Evolutionary conservation across 2,888 invertebrate genomes (phyloP).

Genomic region (Clitarchus hookeri): DNA sequence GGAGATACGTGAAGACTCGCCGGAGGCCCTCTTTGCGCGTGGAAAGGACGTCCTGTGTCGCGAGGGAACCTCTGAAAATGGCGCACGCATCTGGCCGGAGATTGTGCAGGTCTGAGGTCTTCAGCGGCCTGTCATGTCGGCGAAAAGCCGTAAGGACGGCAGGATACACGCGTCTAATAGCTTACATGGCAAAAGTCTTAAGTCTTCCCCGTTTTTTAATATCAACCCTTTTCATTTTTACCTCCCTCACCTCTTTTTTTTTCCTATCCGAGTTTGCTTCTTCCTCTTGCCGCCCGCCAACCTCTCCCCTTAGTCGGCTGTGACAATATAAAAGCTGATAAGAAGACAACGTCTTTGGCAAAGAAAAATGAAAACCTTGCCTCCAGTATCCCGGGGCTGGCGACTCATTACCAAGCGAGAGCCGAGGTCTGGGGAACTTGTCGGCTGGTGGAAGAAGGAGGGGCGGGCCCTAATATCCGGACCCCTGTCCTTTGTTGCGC

Average conservation of each 20-base stretch:
- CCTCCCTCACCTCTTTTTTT: background rate
- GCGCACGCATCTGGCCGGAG: too few species aligned
- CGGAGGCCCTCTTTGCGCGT: too few species aligned
- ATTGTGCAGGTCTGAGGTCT: too few species aligned
- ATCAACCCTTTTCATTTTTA: background rate
- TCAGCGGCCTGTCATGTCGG: background rate
- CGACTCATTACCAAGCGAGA: background rate
- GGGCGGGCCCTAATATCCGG: background rate
- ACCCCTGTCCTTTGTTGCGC: background rate
- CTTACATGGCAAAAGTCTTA: slow-evolving; percentile 14
- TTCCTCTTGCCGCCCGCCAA: too few species aligned
- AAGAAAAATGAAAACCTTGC: slow-evolving; percentile 7
- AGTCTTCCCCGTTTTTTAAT: slow-evolving; percentile 1
- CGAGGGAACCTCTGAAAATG: too few species aligned
- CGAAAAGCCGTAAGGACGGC: background rate
- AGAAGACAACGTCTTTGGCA: slow-evolving; percentile 10
- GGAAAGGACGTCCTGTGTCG: too few species aligned
- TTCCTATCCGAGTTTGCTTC: background rate
- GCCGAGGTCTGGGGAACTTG: background rate
- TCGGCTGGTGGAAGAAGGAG: background rate
- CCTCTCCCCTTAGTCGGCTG: background rate
- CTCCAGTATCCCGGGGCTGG: background rate
- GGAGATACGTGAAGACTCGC: too few species aligned
- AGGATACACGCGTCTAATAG: background rate
- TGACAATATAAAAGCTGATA: slow-evolving; percentile 14